Base-by-base conservation (phyloP, 1,140 invertebrate genomes). In the Eumaeus atala region DNA sequence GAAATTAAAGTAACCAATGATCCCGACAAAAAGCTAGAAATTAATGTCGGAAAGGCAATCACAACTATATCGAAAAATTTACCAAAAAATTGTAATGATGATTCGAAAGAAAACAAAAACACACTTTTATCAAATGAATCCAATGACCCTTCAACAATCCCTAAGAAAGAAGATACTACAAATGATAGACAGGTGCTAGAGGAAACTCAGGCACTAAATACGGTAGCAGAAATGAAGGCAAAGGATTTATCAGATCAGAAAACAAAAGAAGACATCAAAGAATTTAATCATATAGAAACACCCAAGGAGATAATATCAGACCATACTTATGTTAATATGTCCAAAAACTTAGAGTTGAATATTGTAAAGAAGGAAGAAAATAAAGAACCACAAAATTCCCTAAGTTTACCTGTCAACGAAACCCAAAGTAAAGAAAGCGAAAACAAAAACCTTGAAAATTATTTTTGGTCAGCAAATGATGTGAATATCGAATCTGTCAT, bases 401-500 rank as follows among this genome's bases (percentile, higher is more conserved):
- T 7, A 16, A 34, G 12, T 35, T 49, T 49, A 9, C 12, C 48
- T 34, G 38, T 58, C n/a, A 58, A 59, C 40, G 47, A 60, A 47
- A 51, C 54, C 21, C 68, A 74, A 34, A 54, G 34, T 62, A 61
- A 28, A 57, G 64, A 64, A 54, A 72, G 57, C 40, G 71, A 74
- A 38, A 74, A 51, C 53, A 84, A 70, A 73, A 77, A 48, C 59
- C 92, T 93, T 60, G 93, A 94, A 66, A 93, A 90, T 70, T 92
- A 94, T 71, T 92, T 91, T 67, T 94, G 92, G 93, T 92, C 91
- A 17, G 91, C 92, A 1, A 94, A 94, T 77, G 92, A 94, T 65
- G 89, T 94, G 1, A 93, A 92, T 65, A 93, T 94, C 54, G 93
- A 94, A 61, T 93, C 92, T 28, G 93, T 95, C 11, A 94, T 95